Evolutionary conservation across 2,888 invertebrate species (phyloP), one percentile per base, ranked within the genome.

Genomic region (Icerya purchasi): DNA sequence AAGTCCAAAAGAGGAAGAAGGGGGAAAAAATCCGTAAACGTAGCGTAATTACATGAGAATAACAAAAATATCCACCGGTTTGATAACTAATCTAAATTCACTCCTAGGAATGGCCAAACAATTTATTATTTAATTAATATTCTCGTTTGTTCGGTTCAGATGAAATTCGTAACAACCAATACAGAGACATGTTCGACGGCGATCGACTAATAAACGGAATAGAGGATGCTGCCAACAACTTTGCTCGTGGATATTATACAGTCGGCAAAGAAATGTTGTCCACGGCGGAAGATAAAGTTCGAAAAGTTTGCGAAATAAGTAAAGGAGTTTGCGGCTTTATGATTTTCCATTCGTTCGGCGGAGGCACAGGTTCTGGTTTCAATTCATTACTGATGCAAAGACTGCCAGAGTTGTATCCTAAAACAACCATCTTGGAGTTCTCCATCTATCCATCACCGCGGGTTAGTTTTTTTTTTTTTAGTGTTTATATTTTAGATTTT

Each of bases 211-310:
- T 66, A 1, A 62, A 62, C 1, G 66, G 66, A 14, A 65, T 64
- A 57, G 66, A 66, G 56, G 88, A 90, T 72, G 85, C 87, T 1
- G 85, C 87, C 1, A 88, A 84, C 69, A 88, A 88, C 72, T 89
- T 82, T 69, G 86, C 87, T 0, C 76, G 86, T 36, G 88, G 89
- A 5, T 84, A 83, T 66, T 86, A 84, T 69, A 78, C 82, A 1
- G 77, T 89, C 59, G 89, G 87, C 1, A 63, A 64, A 50, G 66
- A 66, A 60, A 58, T 65, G 58, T 61, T 62, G 22, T 54, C 49
- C 25, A 50, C 51, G 51, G n/a, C 54, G n/a, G 53, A 25, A 22
- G 55, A 59, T 20, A 50, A 24, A 50, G 19, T 66, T 2, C 57
- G 64, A 19, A 62, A 60, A 58, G 62, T 64, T 22, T 60, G 62